Evolutionary conservation across 2,888 invertebrate genomes (phyloP).

Genomic region (Platycheirus rosarum): DNA sequence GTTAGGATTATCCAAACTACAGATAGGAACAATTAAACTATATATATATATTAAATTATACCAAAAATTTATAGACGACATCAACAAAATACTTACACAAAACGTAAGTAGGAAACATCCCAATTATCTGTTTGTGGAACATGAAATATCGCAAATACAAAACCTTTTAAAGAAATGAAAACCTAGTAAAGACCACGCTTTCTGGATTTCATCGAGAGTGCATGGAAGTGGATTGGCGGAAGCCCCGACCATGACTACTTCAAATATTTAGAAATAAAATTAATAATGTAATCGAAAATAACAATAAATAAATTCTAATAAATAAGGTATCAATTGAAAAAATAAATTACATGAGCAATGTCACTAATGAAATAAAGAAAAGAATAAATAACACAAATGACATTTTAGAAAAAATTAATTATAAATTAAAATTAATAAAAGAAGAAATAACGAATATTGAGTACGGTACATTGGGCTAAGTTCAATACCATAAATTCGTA

Average conservation of each 20-base stretch:
- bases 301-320: neutral
- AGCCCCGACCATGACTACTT: slow-evolving; percentile 10
- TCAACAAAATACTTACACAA: neutral
- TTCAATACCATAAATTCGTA: slow-evolving; percentile 42
- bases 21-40: neutral
- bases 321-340: neutral
- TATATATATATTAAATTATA: neutral
- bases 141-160: neutral
- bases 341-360: slow-evolving; percentile 1
- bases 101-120: neutral
- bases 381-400: slow-evolving; percentile 4
- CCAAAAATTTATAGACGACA: neutral
- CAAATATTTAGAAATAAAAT: neutral
- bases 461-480: slow-evolving; percentile 49
- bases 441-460: slow-evolving; percentile 43
- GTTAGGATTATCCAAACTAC: neutral
- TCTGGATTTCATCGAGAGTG: neutral
- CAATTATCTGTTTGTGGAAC: neutral
- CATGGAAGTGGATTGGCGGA: slow-evolving; percentile 5
- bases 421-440: slow-evolving; percentile 42
- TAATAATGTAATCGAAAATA: too few relatives aligned
- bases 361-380: slow-evolving; percentile 2
- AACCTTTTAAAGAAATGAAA: neutral
- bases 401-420: slow-evolving; percentile 14
- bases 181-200: slow-evolving; percentile 4